Percentiles rank a stretch among this genome's conserved stretches.
These are phyloP conservation scores for Drosophila parabipectinata DNA, from an alignment of 1,140 invertebrate genomes.

Conservation along the genomic window DNA sequence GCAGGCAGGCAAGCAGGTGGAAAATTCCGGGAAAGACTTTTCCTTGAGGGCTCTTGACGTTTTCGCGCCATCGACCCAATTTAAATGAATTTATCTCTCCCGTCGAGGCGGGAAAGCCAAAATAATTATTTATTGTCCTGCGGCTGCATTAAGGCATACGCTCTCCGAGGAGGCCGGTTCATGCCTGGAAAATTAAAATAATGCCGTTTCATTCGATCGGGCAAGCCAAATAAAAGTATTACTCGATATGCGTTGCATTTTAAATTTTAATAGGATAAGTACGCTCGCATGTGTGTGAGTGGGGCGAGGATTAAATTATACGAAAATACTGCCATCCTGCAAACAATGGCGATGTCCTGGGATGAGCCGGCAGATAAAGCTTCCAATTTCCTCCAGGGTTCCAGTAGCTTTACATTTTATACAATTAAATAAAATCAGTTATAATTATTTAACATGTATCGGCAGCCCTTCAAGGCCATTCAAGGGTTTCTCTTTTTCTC, in stretches of 20 bases:
- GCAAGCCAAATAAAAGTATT: constrained; percentile 29
- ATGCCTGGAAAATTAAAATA: constrained; percentile 49
- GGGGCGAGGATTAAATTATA: constrained; percentile 53
- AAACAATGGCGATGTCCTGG: constrained; percentile 22
- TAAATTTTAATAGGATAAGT: constrained; percentile 54
- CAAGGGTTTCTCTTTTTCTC: too few relatives aligned
- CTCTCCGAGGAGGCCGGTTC: constrained; percentile 4
- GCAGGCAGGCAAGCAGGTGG: background rate
- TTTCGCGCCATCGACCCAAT: constrained; percentile 42
- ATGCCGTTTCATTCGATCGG: constrained; percentile 36
- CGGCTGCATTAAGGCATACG: constrained; percentile 15
- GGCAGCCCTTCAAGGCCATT: background rate
- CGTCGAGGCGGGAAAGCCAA: constrained; percentile 10
- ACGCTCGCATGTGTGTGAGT: constrained; percentile 1
- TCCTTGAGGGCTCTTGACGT: constrained; percentile 14
- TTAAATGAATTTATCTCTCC: constrained; percentile 52
- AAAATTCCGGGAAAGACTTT: background rate
- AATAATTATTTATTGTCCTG: constrained; percentile 61
- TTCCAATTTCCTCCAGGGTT: background rate
- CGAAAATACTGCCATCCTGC: constrained; percentile 52
- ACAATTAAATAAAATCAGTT: background rate
- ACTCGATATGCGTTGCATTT: constrained; percentile 37
- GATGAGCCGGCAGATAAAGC: background rate
- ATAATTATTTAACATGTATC: background rate
- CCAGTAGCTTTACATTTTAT: background rate